Evolutionary conservation across 2,797 vertebrate genomes (phyloP).

Genomic region (Takifugu rubripes): DNA sequence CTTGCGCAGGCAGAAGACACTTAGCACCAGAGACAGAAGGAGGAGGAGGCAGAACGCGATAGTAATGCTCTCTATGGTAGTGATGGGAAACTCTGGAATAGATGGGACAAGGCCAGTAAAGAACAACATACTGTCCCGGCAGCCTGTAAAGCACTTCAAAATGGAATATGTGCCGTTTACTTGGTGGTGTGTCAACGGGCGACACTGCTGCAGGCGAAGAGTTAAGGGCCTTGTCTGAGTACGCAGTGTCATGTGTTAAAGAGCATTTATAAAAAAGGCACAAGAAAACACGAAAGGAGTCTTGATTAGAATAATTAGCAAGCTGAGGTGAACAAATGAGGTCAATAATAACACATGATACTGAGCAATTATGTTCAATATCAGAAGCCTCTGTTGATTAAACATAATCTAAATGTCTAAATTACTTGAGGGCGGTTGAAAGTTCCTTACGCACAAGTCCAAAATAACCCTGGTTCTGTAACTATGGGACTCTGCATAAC

Average conservation of each 20-base stretch:
- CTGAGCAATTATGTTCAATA: too few species aligned
- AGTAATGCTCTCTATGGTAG: constrained; percentile 44
- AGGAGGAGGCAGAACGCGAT: constrained; percentile 68
- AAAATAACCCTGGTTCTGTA: too few species aligned
- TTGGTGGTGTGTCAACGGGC: constrained; percentile 29
- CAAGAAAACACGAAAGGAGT: neutral
- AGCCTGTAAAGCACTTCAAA: neutral
- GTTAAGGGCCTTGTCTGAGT: constrained; percentile 32
- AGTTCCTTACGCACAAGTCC: too few species aligned
- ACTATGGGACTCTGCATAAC: neutral
- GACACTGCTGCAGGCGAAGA: constrained; percentile 12
- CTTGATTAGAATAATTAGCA: too few species aligned
- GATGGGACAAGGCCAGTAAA: neutral
- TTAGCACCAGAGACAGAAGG: constrained; percentile 45
- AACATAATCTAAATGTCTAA: too few species aligned
- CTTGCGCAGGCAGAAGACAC: constrained; percentile 36
- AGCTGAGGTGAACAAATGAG: too few species aligned
- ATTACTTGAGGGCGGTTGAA: too few species aligned
- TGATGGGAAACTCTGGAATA: constrained; percentile 32
- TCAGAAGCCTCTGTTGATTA: too few species aligned
- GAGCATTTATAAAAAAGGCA: neutral
- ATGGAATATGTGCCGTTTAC: constrained; percentile 24
- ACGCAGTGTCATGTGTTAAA: constrained; percentile 1
- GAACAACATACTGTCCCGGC: neutral
- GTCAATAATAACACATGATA: too few species aligned